phyloP scores from a whole-genome alignment of 2,888 invertebrate species.

The Heteropelma amictum region DNA sequence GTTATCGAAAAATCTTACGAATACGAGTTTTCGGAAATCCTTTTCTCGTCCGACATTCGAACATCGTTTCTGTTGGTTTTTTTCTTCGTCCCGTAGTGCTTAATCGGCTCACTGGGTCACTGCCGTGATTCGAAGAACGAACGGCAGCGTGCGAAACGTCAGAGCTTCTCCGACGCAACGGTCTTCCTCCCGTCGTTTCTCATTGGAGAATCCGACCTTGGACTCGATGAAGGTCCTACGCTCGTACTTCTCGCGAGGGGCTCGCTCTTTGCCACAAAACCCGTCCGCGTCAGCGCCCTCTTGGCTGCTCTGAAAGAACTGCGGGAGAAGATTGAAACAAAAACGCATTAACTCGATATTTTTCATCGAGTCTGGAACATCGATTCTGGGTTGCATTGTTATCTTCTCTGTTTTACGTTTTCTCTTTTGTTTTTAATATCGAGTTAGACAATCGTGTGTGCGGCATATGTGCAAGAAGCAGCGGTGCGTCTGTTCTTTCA shows the following conservation, averaged over 20 bases:
- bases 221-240: slow-evolving; percentile 68
- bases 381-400: background rate
- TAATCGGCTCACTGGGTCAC: slow-evolving; percentile 48
- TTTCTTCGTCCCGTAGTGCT: background rate
- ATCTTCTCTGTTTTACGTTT: slow-evolving; percentile 12
- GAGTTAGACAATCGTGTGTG: too few relatives aligned
- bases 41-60: background rate
- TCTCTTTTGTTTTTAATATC: background rate
- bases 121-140: slow-evolving; percentile 75
- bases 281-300: slow-evolving; percentile 78
- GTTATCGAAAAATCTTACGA: too few relatives aligned
- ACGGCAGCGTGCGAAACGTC: slow-evolving; percentile 76
- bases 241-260: slow-evolving; percentile 74
- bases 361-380: background rate
- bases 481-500: background rate
- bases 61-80: background rate
- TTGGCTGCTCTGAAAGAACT: slow-evolving; percentile 78
- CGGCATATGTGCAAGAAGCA: background rate
- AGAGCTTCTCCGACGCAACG: slow-evolving; percentile 71
- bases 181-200: slow-evolving; percentile 57
- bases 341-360: too few relatives aligned
- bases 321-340: slow-evolving; percentile 2
- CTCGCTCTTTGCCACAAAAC: slow-evolving; percentile 64
- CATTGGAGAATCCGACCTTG: slow-evolving; percentile 59
- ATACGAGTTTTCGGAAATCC: too few relatives aligned